Evolutionary conservation across 2,113 vertebrate species (phyloP), one percentile per base, ranked within the genome.

Genomic region (Serilophus lunatus): DNA sequence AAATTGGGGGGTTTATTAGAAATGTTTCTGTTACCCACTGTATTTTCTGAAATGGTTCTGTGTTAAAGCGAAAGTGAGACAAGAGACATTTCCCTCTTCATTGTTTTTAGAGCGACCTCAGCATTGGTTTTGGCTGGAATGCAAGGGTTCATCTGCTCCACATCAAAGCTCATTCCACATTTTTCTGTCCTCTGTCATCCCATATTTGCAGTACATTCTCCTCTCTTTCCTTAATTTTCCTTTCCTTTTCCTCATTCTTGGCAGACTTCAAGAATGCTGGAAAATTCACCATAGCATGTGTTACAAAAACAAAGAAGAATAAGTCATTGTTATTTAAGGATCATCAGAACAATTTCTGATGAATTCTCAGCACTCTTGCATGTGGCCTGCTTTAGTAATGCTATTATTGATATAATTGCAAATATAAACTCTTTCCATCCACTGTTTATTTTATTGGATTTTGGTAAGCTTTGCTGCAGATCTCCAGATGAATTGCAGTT

Each of bases 151-250:
- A 96, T 97, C 95, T 96, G 95, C 82, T 96, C 89, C 88, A 81
- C 92, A 96, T 97, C 96, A 97, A 95, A 97, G 92, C 50, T 91
- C 76, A 47, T 90, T 94, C 82, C 92, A 82, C 69, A 54, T 86
- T 95, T 89, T 92, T 87, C 78, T 93, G 50, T 85, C 94, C 87
- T 92, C 83, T 96, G 88, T 88, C 82, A 93, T 94, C 51, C 51
- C 10, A 3, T 91, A 92, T 94, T 96, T 94, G 61, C 53, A 88
- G 22, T 82, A 71, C 86, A 53, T 96, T 92, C 65, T 13, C 77
- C 38, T 85, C 24, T 72, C 66, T 90, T 90, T 54, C 51, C 56
- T 64, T 77, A 69, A 61, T 76, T 96, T 93, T 94, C 40, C 40
- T 82, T 86, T 56, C 33, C n/a, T 88, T 91, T 89, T 79, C 24